Conservation (phyloP, 2,113 vertebrate genomes). For the Odocoileus hemionus region DNA sequence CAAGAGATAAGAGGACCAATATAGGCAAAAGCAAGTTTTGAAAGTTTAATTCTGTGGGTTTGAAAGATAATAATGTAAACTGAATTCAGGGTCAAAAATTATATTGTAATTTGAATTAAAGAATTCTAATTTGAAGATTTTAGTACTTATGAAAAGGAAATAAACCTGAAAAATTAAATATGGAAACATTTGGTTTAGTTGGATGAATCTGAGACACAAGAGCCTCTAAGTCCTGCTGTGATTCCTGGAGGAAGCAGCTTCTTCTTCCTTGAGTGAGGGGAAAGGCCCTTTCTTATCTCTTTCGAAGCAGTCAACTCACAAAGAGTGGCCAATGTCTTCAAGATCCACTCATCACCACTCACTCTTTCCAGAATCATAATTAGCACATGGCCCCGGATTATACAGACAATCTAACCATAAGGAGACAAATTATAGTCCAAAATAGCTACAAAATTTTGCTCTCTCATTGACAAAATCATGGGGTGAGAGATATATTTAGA, state of each 20-base stretch:
- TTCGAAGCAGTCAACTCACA: neutral
- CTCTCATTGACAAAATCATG: neutral
- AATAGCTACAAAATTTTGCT: neutral
- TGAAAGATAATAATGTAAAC: neutral
- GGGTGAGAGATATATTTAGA: neutral
- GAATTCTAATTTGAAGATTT: neutral
- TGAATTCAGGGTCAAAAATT: neutral
- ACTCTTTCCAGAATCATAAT: neutral
- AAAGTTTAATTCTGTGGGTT: neutral
- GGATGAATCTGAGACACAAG: neutral
- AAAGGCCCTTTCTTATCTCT: neutral
- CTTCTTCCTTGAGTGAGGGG: neutral
- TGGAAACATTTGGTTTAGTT: neutral
- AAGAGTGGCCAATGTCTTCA: neutral
- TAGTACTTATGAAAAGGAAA: neutral
- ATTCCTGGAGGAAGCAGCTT: neutral
- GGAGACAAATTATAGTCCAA: neutral
- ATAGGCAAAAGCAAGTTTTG: neutral
- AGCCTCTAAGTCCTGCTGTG: neutral
- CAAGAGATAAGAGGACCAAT: neutral
- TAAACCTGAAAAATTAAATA: neutral
- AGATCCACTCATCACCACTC: neutral
- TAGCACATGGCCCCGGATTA: neutral
- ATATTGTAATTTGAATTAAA: neutral
- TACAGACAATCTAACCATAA: neutral